Base-by-base conservation (phyloP, 2,797 vertebrate genomes). In the Syngnathus rostellatus region DNA sequence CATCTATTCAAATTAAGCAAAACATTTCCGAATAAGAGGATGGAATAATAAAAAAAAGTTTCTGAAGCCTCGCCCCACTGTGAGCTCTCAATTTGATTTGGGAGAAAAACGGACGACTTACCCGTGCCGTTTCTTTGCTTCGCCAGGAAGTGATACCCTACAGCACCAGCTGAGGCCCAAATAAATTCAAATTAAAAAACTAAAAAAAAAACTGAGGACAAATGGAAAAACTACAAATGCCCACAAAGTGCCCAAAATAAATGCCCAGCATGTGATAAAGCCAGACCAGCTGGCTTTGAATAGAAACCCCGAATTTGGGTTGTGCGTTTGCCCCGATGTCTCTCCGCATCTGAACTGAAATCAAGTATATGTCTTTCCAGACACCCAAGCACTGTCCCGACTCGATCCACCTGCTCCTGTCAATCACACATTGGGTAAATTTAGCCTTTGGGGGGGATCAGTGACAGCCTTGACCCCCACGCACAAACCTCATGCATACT, bases 211-310 rank as follows among this genome's bases (percentile, higher is more conserved):
- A n/a, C n/a, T n/a, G 12, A 12, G 8, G 45, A 65, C 6, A 46
- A 63, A 54, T 53, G 70, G 75, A 21, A 11, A 31, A 48, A 77
- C 55, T 68, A 72, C 72, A 71, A 69, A 75, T 40, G 63, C 38
- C 8, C 40, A 71, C 70, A 84, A 78, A 68, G 48, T 21, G 65
- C 54, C 12, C 74, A 66, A 84, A 77, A 80, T 71, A 76, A 89
- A 90, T 89, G 88, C 73, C 93, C 94, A 83, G 92, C 93, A 94
- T 92, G 77, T 93, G 77, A 93, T 93, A 92, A 98, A 98, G 97
- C 97, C 96, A 99, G 96, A 96, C 96, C 97, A 98, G 96, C 97
- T 98, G 96, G 96, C 97, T 99, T 98, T 95, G 91, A 93, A 94
- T 90, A 94, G 94, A 96, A 93, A 92, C 91, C 93, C 93, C 92